Evolutionary conservation across 2,113 vertebrate species (phyloP).

Genomic region (Scomber japonicus): DNA sequence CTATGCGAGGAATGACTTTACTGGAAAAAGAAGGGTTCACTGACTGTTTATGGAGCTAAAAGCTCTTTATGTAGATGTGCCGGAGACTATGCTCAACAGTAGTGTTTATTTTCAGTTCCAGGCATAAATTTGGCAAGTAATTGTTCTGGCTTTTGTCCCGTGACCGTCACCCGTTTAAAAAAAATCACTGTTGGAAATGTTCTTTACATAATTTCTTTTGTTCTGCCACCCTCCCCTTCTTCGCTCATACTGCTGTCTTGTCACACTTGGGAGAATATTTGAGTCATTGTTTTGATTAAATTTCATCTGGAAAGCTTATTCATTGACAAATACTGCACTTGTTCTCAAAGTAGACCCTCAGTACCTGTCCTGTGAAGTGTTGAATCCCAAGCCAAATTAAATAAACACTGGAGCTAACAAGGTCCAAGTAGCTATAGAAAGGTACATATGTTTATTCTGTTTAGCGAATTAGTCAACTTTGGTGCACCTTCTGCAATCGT

Average conservation of each 20-base stretch:
- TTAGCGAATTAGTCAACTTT: neutral
- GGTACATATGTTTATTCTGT: neutral
- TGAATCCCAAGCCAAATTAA: slow-evolving; percentile 8
- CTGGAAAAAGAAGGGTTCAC: slow-evolving; percentile 66
- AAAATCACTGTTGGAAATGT: slow-evolving; percentile 62
- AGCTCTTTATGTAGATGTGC: slow-evolving; percentile 70
- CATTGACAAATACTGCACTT: slow-evolving; percentile 24
- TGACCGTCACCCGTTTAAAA: slow-evolving; percentile 32
- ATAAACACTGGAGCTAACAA: slow-evolving; percentile 20
- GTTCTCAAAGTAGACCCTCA: slow-evolving; percentile 1
- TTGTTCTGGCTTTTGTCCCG: slow-evolving; percentile 64
- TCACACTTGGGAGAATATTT: slow-evolving; percentile 14
- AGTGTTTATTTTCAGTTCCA: slow-evolving; percentile 79
- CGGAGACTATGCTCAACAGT: slow-evolving; percentile 55
- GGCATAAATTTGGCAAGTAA: slow-evolving; percentile 67
- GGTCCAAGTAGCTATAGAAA: neutral
- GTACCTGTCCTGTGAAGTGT: slow-evolving; percentile 8
- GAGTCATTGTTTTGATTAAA: slow-evolving; percentile 46
- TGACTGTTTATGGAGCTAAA: slow-evolving; percentile 77
- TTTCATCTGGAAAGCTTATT: slow-evolving; percentile 35
- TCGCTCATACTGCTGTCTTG: slow-evolving; percentile 20
- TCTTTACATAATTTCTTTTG: slow-evolving; percentile 46
- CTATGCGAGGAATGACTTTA: slow-evolving; percentile 62
- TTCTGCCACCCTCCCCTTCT: neutral
- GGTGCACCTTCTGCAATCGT: too few species aligned